Evolutionary conservation across 2,888 invertebrate species (phyloP).

Genomic region (Caenorhabditis sp.): DNA sequence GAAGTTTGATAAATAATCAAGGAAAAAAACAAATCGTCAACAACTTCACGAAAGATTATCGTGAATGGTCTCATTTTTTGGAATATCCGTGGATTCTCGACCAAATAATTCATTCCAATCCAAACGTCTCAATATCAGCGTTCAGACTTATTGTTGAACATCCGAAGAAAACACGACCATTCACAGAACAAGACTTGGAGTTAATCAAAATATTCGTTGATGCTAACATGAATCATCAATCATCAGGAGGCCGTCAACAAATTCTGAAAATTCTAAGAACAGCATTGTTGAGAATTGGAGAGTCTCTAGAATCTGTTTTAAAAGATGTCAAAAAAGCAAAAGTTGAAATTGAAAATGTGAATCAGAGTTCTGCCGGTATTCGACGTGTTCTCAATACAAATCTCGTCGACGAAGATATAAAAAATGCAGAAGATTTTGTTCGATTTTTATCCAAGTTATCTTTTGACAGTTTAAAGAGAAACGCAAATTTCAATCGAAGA

Average conservation of each 20-base stretch:
- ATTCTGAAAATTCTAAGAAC: constrained; percentile 50
- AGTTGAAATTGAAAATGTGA: neutral
- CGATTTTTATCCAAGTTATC: constrained; percentile 26
- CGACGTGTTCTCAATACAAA: neutral
- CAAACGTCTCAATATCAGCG: constrained; percentile 29
- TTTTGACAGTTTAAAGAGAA: constrained; percentile 35
- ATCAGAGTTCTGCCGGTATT: neutral
- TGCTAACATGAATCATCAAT: constrained; percentile 46
- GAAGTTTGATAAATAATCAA: constrained; percentile 11
- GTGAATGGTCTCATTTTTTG: constrained; percentile 23
- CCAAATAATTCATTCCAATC: constrained; percentile 26
- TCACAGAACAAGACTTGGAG: constrained; percentile 30
- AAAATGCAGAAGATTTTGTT: neutral
- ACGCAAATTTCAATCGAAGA: constrained; percentile 46
- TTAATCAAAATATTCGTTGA: constrained; percentile 41
- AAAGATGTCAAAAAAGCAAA: constrained; percentile 2
- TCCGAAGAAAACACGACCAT: constrained; percentile 35
- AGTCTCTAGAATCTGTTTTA: constrained; percentile 9
- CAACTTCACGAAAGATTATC: neutral
- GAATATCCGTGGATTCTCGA: constrained; percentile 3
- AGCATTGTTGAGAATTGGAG: constrained; percentile 31
- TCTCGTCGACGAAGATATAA: constrained; percentile 7
- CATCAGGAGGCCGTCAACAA: constrained; percentile 42
- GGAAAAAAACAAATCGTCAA: neutral
- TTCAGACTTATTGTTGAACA: constrained; percentile 47